Base-by-base conservation (phyloP, 64 coral and sea anemone genomes). In the Cladopsammia gracilis region DNA sequence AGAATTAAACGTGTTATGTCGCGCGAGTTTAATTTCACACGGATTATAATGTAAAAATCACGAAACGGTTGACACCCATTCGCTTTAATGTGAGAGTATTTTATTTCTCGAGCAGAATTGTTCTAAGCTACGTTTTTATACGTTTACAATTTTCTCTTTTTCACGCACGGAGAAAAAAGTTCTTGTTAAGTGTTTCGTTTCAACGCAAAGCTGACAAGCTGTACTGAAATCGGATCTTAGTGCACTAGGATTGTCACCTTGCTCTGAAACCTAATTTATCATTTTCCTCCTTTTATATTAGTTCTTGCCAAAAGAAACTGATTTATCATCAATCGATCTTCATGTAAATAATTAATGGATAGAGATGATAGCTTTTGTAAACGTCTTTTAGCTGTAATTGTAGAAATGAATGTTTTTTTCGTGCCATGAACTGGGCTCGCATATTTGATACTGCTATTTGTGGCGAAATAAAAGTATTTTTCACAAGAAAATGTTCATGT, bases 281-380 rank as follows among this genome's bases (percentile, higher is more conserved):
- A 10, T 24, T 12, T 59, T 23, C 52, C 77, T 59, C 56, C 43
- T 49, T 56, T 56, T 75, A 75, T 18, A 75, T 49, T 48, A 75
- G 80, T 66, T 60, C 60, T 84, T 84, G 44, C 80, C 61, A 84
- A 84, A 68, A 23, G 80, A 84, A 84, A 84, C 80, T 84, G 80
- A 84, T 84, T 84, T 84, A 67, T 64, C 25, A 68, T 62, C 46
- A 12, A 48, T 68, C 62, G 18, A 66, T 84, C 80, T 18, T 50
- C 80, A 84, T 84, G 80, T 84, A 84, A 66, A 84, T 84, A 84
- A 48, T 66, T n/a, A 46, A 84, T 67, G 43, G 42, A 84, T 66
- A 84, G 80, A 67, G 80, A 84, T 84, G 80, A 84, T 84, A 84
- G 61, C 43, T 84, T 84, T 67, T 84, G 80, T 50, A 84, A 84